A percentile compares a stretch with the other conserved stretches of the same genome.
These are phyloP conservation scores for Mycalesis mineus DNA, from an alignment of 2,888 invertebrate species.

Conservation along the genomic window DNA sequence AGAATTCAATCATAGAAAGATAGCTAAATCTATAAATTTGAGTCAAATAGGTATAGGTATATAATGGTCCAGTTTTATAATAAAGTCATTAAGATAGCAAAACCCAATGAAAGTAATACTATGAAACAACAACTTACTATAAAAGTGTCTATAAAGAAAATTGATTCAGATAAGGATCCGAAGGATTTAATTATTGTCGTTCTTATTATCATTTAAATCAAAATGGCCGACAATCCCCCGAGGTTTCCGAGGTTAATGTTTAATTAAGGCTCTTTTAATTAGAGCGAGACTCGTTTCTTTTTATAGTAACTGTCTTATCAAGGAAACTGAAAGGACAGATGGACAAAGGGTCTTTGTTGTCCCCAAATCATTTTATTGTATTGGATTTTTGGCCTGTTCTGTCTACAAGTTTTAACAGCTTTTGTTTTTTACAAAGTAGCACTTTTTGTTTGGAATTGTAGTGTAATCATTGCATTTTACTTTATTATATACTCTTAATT, in stretches of 20 bases:
- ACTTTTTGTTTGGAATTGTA: background rate
- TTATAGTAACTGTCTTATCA: constrained; percentile 27
- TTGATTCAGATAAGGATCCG: constrained; percentile 6
- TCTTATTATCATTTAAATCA: constrained; percentile 15
- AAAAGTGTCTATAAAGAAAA: constrained; percentile 1
- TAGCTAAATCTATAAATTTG: too few relatives aligned
- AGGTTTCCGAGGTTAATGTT: constrained; percentile 22
- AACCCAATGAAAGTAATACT: background rate
- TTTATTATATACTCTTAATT: too few relatives aligned
- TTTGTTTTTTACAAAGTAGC: background rate
- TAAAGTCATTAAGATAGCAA: too few relatives aligned
- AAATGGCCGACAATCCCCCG: constrained; percentile 10
- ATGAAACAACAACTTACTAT: background rate
- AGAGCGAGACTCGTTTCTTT: constrained; percentile 27
- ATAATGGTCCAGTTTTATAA: too few relatives aligned
- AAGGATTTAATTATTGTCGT: constrained; percentile 13
- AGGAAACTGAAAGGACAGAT: constrained; percentile 14
- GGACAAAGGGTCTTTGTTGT: constrained; percentile 20
- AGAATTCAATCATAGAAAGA: too few relatives aligned
- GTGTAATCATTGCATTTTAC: background rate
- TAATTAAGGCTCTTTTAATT: constrained; percentile 30
- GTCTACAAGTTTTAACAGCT: background rate
- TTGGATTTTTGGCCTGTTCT: constrained; percentile 13
- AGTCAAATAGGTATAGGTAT: too few relatives aligned
- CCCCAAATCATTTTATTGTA: constrained; percentile 22